phyloP scores from a whole-genome alignment of 2,888 invertebrate species.

The Halictus ligatus region DNA sequence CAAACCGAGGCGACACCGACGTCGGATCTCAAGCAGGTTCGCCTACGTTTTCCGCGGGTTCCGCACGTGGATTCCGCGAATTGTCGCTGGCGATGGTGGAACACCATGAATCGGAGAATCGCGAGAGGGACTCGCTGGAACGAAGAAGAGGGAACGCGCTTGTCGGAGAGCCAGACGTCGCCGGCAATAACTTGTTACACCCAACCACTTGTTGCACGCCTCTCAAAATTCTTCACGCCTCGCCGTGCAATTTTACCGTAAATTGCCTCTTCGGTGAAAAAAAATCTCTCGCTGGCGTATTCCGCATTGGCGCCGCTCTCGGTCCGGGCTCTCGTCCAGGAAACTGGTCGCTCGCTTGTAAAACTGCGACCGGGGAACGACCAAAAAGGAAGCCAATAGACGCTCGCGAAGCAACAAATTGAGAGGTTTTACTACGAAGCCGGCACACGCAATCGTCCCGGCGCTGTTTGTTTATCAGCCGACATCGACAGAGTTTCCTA shows the following conservation, averaged over 20 bases:
- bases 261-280: slow-evolving; percentile 76
- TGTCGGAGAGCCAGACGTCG: slow-evolving; percentile 74
- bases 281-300: slow-evolving; percentile 67
- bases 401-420: slow-evolving; percentile 64
- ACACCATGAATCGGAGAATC: slow-evolving; percentile 60
- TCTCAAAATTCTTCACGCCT: slow-evolving; percentile 81
- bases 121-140: slow-evolving; percentile 42
- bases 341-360: slow-evolving; percentile 63
- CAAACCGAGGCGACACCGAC: background rate
- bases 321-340: slow-evolving; percentile 41
- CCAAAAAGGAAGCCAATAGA: slow-evolving; percentile 62
- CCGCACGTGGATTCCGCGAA: background rate
- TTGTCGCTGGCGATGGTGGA: slow-evolving; percentile 31
- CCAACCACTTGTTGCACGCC: slow-evolving; percentile 82
- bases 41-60: background rate
- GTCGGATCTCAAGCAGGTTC: background rate
- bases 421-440: slow-evolving; percentile 59
- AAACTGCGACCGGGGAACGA: slow-evolving; percentile 64
- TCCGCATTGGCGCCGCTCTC: slow-evolving; percentile 70
- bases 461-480: slow-evolving; percentile 39
- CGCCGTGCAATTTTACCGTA: slow-evolving; percentile 79
- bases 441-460: slow-evolving; percentile 12
- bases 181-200: slow-evolving; percentile 80
- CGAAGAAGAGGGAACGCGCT: slow-evolving; percentile 58
- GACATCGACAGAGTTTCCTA: background rate